Evolutionary conservation across 2,113 vertebrate species (phyloP).

Genomic region (Planiliza haematocheilus): DNA sequence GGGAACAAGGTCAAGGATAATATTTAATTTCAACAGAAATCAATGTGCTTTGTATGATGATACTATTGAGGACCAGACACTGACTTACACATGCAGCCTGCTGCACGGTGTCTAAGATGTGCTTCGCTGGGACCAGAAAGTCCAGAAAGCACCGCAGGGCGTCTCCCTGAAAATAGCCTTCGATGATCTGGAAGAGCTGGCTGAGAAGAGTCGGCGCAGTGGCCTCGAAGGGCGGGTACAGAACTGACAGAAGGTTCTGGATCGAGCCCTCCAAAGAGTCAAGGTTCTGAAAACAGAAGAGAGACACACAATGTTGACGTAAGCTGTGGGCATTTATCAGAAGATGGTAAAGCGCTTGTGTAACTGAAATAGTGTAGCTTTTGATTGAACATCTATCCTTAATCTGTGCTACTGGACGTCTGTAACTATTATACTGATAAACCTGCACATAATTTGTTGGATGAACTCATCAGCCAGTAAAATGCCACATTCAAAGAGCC

Average conservation of each 20-base stretch:
- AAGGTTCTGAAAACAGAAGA: conserved; percentile 79
- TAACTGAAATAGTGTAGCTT: too few species aligned
- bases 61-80: not conserved
- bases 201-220: conserved; percentile 89
- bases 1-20: not conserved
- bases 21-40: not conserved
- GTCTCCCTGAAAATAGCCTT: conserved; percentile 86
- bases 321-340: too few species aligned
- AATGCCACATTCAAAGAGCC: too few species aligned
- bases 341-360: too few species aligned
- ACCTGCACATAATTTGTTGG: too few species aligned
- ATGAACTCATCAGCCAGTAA: too few species aligned
- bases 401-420: too few species aligned
- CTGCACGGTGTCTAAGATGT: conserved; percentile 89
- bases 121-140: conserved; percentile 92
- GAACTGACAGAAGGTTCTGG: conserved; percentile 87
- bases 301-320: too few species aligned
- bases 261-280: conserved; percentile 87
- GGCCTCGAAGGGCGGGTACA: conserved; percentile 91
- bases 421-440: too few species aligned
- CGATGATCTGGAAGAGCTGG: conserved; percentile 90
- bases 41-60: not conserved
- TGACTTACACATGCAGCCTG: conserved; percentile 92
- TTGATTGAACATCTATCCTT: too few species aligned
- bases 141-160: conserved; percentile 89